These are phyloP conservation scores for Callionymus lyra DNA, from an alignment of 2,113 vertebrate genomes.

Conservation along the genomic window DNA sequence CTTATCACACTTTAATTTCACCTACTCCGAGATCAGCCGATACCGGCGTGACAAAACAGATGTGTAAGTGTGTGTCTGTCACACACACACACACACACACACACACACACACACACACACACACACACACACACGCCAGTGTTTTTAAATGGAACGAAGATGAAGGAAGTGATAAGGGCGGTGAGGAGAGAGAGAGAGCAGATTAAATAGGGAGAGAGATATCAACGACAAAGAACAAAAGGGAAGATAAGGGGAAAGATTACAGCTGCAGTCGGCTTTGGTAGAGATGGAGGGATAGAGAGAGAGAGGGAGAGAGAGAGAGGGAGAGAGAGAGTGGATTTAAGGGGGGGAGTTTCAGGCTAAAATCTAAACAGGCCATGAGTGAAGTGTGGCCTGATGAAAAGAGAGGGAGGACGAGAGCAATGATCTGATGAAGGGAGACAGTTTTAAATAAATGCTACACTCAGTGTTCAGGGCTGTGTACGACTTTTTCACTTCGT, in stretches of 20 bases:
- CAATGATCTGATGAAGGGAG: not conserved
- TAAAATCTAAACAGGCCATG: slow-evolving; percentile 30
- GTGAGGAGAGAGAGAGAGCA: slow-evolving; percentile 33
- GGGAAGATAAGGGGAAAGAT: slow-evolving; percentile 41
- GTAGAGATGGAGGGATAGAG: slow-evolving; percentile 32
- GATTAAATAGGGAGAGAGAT: slow-evolving; percentile 53
- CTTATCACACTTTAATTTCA: slow-evolving; percentile 68
- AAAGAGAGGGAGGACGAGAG: slow-evolving; percentile 15
- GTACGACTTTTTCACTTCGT: slow-evolving; percentile 12
- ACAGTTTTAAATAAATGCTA: slow-evolving; percentile 9
- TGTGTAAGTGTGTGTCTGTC: slow-evolving; percentile 10
- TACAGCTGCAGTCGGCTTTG: slow-evolving; percentile 26
- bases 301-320: slow-evolving; percentile 5
- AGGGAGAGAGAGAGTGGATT: slow-evolving; percentile 3
- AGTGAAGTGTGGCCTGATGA: slow-evolving; percentile 20
- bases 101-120: slow-evolving; percentile 5
- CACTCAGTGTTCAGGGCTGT: not conserved
- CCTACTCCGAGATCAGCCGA: slow-evolving; percentile 45
- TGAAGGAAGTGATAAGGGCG: slow-evolving; percentile 42
- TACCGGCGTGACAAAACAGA: slow-evolving; percentile 41
- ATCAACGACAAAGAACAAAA: slow-evolving; percentile 49
- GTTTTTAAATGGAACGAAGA: slow-evolving; percentile 44
- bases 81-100: slow-evolving; percentile 8
- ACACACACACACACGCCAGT: slow-evolving; percentile 11
- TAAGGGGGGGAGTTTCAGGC: slow-evolving; percentile 19